Percentiles rank a stretch among this genome's conserved stretches.
phyloP scores from a whole-genome alignment of 1,140 invertebrate genomes.

The Caerostris darwini region DNA sequence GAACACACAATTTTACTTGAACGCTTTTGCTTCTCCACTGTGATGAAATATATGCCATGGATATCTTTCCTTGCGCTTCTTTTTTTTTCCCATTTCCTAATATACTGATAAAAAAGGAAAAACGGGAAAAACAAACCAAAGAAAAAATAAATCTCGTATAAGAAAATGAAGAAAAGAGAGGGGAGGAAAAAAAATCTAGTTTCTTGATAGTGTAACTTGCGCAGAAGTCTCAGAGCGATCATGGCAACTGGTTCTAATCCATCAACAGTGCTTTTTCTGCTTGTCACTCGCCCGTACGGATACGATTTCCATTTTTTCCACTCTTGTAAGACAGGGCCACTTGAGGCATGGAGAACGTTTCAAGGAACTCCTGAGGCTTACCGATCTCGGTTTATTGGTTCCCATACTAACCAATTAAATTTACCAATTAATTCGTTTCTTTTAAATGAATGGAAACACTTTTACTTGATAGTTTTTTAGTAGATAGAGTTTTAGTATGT shows the following conservation, averaged over 20 bases:
- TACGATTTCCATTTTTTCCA: constrained; percentile 62
- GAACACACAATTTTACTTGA: too few species aligned
- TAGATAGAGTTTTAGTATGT: too few species aligned
- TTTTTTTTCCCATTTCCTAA: neutral
- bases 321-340: neutral
- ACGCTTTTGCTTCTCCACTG: too few species aligned
- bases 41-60: neutral
- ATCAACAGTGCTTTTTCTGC: constrained; percentile 55
- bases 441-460: neutral
- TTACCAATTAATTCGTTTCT: neutral
- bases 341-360: neutral
- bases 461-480: neutral
- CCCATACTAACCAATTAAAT: neutral
- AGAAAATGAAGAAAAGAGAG: neutral
- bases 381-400: neutral
- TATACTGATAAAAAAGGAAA: too few species aligned
- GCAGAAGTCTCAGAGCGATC: constrained; percentile 18
- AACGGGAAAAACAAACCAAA: neutral
- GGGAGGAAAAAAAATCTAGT: neutral
- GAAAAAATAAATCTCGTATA: neutral
- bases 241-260: constrained; percentile 61
- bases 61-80: neutral
- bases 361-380: neutral
- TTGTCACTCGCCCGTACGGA: constrained; percentile 50
- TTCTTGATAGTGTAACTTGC: constrained; percentile 64